Evolutionary conservation across 2,113 vertebrate genomes (phyloP).

Genomic region (Monarcha castaneiventris): DNA sequence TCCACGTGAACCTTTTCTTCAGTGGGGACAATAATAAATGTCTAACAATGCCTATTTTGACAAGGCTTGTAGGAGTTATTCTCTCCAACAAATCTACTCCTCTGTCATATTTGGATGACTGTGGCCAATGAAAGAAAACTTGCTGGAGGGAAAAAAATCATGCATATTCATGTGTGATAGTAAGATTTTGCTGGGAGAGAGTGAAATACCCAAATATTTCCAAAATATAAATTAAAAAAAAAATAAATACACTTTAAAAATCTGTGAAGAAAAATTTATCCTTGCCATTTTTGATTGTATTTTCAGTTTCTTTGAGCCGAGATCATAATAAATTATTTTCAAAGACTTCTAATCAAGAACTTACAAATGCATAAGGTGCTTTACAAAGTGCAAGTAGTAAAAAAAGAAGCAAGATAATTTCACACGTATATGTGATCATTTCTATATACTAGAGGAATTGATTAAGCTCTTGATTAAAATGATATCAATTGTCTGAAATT

Average conservation of each 20-base stretch:
- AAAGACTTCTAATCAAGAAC: background rate
- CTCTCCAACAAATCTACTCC: background rate
- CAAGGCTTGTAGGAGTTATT: constrained; percentile 10
- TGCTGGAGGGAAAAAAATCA: background rate
- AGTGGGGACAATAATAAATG: background rate
- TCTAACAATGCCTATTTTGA: constrained; percentile 6
- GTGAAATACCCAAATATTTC: background rate
- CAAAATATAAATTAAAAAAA: background rate
- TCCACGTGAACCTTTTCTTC: background rate
- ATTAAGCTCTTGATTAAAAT: background rate
- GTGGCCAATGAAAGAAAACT: background rate
- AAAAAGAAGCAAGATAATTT: background rate
- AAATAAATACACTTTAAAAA: background rate
- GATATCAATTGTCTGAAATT: background rate
- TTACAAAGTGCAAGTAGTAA: background rate
- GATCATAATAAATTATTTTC: background rate
- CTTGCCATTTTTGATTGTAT: background rate
- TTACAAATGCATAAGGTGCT: background rate
- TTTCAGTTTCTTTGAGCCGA: background rate
- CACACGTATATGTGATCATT: background rate
- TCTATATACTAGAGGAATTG: background rate
- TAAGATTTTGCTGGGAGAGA: background rate
- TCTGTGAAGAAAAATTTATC: background rate
- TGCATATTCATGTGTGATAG: background rate
- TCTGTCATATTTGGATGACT: background rate